Base-by-base conservation (phyloP, 2,888 invertebrate genomes). In the Drosophila diplacantha region DNA sequence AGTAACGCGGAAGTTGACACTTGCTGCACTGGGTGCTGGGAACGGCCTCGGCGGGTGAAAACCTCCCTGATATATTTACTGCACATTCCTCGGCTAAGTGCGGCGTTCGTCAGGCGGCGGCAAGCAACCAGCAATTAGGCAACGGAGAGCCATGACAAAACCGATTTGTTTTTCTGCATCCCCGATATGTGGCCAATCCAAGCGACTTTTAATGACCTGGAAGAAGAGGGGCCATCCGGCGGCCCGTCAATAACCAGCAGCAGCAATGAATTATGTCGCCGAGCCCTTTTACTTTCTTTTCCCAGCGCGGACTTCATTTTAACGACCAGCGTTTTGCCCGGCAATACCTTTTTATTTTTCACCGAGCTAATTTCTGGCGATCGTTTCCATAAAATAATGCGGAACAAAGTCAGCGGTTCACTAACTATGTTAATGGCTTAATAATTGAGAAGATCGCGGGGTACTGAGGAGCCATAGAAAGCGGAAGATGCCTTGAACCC, bases 1-100 rank as follows among this genome's bases (percentile, higher is more conserved):
- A 73, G 80, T 83, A 83, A 80, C 73, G 80, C 80, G 80, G 80
- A 83, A 83, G 83, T 83, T 81, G 77, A 73, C 79, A 82, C 80
- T 79, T 80, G 79, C 74, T 52, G 67, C 60, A 63, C 73, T 64
- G 57, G 74, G 62, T 55, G 39, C 58, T 22, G 50, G 41, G 39
- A 18, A 18, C 38, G 31, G 7, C 35, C 37, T 29, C 12, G 75
- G 78, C 72, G 79, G 77, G 81, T 82, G 82, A 74, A 82, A 75
- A 69, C 72, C 69, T 64, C 66, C 64, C 53, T 73, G 73, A 71
- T 74, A 80, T 74, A 74, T 74, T 74, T 79, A 74, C 76, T 71
- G 77, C 71, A 59, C 64, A 66, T 65, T 59, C 65, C 72, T 20
- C 34, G 8, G 57, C 70, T 77, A 82, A 82, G 82, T 73, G 72